Evolutionary conservation across 2,888 invertebrate genomes (phyloP).

Genomic region (Apodemia mormo): DNA sequence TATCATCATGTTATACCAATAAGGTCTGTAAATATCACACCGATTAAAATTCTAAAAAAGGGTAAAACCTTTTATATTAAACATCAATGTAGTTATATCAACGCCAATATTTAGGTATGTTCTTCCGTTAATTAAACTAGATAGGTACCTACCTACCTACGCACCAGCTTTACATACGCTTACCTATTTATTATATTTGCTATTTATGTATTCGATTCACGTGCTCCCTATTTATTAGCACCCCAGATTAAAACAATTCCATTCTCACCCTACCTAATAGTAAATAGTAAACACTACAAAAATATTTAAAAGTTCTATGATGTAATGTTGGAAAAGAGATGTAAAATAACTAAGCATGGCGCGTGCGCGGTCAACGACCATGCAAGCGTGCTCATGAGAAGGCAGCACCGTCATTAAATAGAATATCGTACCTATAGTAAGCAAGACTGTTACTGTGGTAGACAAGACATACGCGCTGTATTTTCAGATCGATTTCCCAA

Average conservation of each 20-base stretch:
- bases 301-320: neutral
- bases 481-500: neutral
- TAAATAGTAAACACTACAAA: neutral
- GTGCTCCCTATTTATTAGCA: neutral
- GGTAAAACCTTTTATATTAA: too few relatives aligned
- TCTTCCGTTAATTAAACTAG: too few relatives aligned
- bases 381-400: slow-evolving; percentile 25
- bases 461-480: neutral
- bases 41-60: too few relatives aligned
- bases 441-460: neutral
- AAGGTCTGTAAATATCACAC: too few relatives aligned
- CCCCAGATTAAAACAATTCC: neutral
- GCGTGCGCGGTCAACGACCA: slow-evolving; percentile 60
- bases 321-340: neutral
- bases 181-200: too few relatives aligned
- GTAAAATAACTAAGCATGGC: slow-evolving; percentile 37
- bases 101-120: too few relatives aligned
- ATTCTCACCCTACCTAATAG: neutral
- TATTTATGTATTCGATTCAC: too few relatives aligned
- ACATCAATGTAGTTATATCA: too few relatives aligned
- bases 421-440: slow-evolving; percentile 1
- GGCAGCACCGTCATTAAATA: slow-evolving; percentile 19
- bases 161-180: too few relatives aligned
- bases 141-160: too few relatives aligned
- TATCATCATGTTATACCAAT: too few relatives aligned